These are phyloP conservation scores for Alca torda DNA, from an alignment of 2,797 vertebrate genomes.

Conservation along the genomic window DNA sequence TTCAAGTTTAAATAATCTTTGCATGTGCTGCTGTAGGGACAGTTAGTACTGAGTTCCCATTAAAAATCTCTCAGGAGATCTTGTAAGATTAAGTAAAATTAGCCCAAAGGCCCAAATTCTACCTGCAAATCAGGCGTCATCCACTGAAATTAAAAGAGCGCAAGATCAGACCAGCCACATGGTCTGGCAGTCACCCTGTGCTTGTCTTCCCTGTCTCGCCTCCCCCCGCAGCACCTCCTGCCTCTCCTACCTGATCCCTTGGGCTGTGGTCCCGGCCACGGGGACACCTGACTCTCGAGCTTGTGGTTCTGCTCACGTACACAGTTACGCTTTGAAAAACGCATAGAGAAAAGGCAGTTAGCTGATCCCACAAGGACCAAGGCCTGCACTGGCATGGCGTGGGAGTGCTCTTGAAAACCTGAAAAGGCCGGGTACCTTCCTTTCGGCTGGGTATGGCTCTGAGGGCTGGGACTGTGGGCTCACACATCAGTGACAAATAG, in stretches of 20 bases:
- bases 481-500: not conserved
- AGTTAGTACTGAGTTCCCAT: not conserved
- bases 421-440: fast-evolving
- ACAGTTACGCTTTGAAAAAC: fast-evolving
- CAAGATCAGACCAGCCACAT: not conserved
- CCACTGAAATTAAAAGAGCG: not conserved
- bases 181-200: fast-evolving
- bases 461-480: not conserved
- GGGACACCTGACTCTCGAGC: too few relatives aligned
- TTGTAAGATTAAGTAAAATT: conserved; percentile 36
- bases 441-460: not conserved
- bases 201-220: not conserved
- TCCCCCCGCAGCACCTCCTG: not conserved
- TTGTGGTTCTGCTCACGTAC: not conserved
- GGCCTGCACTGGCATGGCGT: not conserved
- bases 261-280: not conserved
- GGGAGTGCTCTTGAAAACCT: not conserved
- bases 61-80: conserved; percentile 26
- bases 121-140: not conserved
- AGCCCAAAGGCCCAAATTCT: conserved; percentile 23
- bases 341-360: not conserved
- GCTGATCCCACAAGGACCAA: fast-evolving
- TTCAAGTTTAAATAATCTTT: conserved; percentile 18
- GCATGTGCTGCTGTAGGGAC: not conserved
- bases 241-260: not conserved